Base-by-base conservation (phyloP, 2,888 invertebrate genomes). In the Tryphoninae sp. region DNA sequence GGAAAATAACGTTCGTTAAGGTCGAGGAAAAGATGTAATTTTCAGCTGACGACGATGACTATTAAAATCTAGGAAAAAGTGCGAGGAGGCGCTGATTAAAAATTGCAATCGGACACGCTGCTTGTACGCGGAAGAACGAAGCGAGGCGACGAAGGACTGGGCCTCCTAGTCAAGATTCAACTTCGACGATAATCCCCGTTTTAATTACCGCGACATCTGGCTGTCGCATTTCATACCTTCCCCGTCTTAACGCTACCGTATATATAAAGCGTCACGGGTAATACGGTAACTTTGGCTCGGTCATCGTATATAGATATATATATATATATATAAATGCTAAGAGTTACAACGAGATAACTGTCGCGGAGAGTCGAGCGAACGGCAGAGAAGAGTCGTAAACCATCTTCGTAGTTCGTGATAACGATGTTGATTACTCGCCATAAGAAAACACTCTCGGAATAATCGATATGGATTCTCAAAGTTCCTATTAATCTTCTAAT, bases 201-300 rank as follows among this genome's bases (percentile, higher is more conserved):
- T 92, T 92, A 92, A 92, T 92, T 91, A 89, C 89, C 84, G 89
- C 90, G 89, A 90, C 91, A 92, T 91, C 92, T 91, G 92, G 89
- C 84, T 87, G 87, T 89, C 90, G 88, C 88, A 83, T 87, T 90
- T 85, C 87, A 88, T 87, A 86, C 85, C 75, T 59, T 85, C 86
- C 85, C 82, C 85, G 75, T 80, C 68, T 75, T 77, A 76, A 81
- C 80, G 64, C 72, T 74, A 68, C 58, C 40, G 51, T 67, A 67
- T 26, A 26, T 76, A 59, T 69, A 59, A 51, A 33, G 19, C 49
- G 55, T 64, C 33, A 33, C 23, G 65, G 74, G 69, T 72, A 78
- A 78, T 74, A 33, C 62, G 65, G 26, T 62, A 71, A 72, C 76
- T 79, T 80, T 45, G n/a, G 71, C 61, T 62, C 33, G 58, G 74